Evolutionary conservation across 2,888 invertebrate genomes (phyloP), one percentile per base, ranked within the genome.

Genomic region (Latheticus oryzae): DNA sequence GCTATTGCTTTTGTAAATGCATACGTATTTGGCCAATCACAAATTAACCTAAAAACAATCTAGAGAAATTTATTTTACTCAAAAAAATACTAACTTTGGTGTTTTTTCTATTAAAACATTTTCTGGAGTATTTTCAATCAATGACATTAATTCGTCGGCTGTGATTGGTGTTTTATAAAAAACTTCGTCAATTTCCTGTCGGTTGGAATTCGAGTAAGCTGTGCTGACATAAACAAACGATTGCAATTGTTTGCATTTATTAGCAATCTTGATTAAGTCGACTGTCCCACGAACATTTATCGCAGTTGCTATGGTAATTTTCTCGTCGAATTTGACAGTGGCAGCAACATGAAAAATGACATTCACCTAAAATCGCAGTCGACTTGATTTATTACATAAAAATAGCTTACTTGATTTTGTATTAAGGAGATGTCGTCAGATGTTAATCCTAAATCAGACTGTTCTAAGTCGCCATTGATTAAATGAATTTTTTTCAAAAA

Each of bases 1-100:
- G 86, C 87, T 11, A 89, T 69, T 1, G 87, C 86, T 76, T 91
- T 91, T 0, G 88, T 87, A 71, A 84, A 87, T 0, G 87, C 83
- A 75, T 90, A 90, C 0, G 88, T 88, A 74, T 90, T 90, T 0
- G 89, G 89, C 74, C 85, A 86, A 17, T 74, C 73, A 0, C 75
- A 78, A 1, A 81, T 63, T 3, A 83, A 57, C 21, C 83, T 84
- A n/a, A n/a, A n/a, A n/a, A n/a, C n/a, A n/a, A n/a, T n/a, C n/a
- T n/a, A n/a, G n/a, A n/a, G n/a, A n/a, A n/a, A n/a, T n/a, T n/a
- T n/a, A n/a, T n/a, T n/a, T n/a, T n/a, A n/a, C n/a, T n/a, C n/a
- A n/a, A n/a, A n/a, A n/a, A 8, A 40, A 16, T 9, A 15, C 42
- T 3, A 4, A 42, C 45, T 45, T 19, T 11, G n/a, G 12, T 8